Conservation (phyloP, 2,113 vertebrate species). For the Peromyscus polionotus region DNA sequence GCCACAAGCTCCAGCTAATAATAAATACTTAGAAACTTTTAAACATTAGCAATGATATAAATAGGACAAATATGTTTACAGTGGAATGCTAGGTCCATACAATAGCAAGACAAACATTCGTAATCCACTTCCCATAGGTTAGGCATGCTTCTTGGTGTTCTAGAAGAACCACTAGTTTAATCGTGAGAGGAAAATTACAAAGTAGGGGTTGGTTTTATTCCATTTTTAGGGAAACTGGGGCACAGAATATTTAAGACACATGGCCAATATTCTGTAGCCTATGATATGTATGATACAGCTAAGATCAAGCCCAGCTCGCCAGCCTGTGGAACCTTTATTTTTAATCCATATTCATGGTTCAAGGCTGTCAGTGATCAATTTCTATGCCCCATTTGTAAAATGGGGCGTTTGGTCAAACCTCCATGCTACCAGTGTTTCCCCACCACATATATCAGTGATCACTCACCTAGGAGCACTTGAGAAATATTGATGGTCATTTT, state of each 20-base stretch:
- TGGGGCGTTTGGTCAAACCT: neutral
- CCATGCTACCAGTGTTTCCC: too few relatives aligned
- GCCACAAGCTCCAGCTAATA: neutral
- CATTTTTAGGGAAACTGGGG: neutral
- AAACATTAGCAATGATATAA: neutral
- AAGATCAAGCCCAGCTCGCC: neutral
- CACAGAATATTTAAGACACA: neutral
- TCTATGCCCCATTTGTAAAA: neutral
- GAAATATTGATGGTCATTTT: too few relatives aligned
- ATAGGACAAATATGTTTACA: neutral
- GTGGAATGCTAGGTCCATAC: neutral
- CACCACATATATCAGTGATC: too few relatives aligned
- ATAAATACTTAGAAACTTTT: neutral
- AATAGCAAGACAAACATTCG: neutral
- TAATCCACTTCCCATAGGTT: neutral
- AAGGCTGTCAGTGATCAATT: neutral
- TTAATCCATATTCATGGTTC: neutral
- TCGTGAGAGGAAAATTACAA: neutral
- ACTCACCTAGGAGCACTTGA: too few relatives aligned
- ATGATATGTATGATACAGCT: too few relatives aligned
- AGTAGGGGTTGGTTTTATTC: neutral
- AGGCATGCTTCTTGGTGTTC: neutral
- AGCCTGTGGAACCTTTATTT: neutral
- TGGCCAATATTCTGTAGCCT: neutral
- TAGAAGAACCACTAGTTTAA: neutral